Evolutionary conservation across 2,797 vertebrate genomes (phyloP).

Genomic region (Sebastes vulpes): DNA sequence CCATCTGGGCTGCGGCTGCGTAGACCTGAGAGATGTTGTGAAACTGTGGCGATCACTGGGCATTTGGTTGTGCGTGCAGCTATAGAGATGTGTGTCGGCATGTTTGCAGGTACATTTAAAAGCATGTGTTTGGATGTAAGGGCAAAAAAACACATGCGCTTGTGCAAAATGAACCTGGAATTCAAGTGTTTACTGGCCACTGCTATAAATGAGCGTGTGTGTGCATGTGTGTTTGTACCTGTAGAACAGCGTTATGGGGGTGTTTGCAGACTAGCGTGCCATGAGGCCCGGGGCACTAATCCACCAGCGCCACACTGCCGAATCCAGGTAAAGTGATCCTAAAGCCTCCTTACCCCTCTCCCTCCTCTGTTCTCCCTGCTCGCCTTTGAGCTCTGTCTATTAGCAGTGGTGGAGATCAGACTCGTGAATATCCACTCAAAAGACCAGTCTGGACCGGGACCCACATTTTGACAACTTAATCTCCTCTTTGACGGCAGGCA

Average conservation of each 20-base stretch:
- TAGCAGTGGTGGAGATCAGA: conserved; percentile 86
- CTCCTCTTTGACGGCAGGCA: conserved; percentile 78
- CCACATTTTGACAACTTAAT: conserved; percentile 89
- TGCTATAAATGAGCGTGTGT: conserved; percentile 35
- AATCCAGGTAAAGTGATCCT: conserved; percentile 89
- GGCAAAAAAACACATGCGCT: background rate
- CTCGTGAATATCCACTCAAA: conserved; percentile 84
- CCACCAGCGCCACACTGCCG: conserved; percentile 83
- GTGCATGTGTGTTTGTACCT: conserved; percentile 66
- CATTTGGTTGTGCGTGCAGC: conserved; percentile 4
- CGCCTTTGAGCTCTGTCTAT: conserved; percentile 83
- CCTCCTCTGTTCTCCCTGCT: conserved; percentile 76
- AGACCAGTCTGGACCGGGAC: conserved; percentile 85
- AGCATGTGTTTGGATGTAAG: background rate
- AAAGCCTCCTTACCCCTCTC: conserved; percentile 83
- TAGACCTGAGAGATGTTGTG: conserved; percentile 6
- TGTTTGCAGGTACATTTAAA: background rate
- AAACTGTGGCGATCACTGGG: conserved; percentile 22
- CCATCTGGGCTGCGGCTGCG: conserved; percentile 20
- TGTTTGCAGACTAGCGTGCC: conserved; percentile 83
- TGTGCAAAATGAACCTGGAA: background rate
- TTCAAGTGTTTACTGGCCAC: conserved; percentile 48
- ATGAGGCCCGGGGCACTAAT: conserved; percentile 82
- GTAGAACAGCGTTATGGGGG: conserved; percentile 60
- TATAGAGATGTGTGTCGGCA: background rate